Percentiles rank a stretch among this genome's conserved stretches.
phyloP scores from a whole-genome alignment of 2,888 invertebrate genomes.

The Zonitis immaculata region DNA sequence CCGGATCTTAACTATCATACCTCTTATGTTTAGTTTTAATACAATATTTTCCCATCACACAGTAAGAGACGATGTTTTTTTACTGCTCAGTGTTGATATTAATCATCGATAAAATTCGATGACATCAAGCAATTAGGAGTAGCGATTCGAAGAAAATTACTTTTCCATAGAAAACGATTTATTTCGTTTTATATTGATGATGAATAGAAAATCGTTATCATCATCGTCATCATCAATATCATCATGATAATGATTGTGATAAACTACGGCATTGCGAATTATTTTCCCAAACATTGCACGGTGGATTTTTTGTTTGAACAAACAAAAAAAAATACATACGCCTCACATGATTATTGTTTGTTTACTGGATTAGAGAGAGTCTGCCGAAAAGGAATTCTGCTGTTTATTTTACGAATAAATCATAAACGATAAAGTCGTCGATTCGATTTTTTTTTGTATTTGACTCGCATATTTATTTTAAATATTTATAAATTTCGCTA shows the following conservation, averaged over 20 bases:
- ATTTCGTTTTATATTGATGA: constrained; percentile 10
- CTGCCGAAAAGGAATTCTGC: constrained; percentile 22
- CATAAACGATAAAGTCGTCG: constrained; percentile 17
- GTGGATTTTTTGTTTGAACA: constrained; percentile 24
- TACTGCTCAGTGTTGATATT: constrained; percentile 12
- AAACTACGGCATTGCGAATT: not conserved
- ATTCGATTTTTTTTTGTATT: not conserved
- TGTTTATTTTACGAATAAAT: constrained; percentile 25
- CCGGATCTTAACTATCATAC: no score
- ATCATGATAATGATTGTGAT: not conserved
- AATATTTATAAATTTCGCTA: constrained; percentile 12
- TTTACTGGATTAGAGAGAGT: constrained; percentile 20
- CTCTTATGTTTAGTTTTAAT: no score
- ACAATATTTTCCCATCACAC: no score
- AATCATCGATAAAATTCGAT: constrained; percentile 20
- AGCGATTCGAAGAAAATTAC: constrained; percentile 7
- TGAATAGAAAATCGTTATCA: not conserved
- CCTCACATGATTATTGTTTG: constrained; percentile 23
- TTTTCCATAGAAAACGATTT: constrained; percentile 14
- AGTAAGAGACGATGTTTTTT: no score
- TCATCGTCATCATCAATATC: not conserved
- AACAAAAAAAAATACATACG: no score
- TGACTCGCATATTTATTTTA: constrained; percentile 19
- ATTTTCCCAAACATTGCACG: not conserved
- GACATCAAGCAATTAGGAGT: constrained; percentile 14